phyloP scores from a whole-genome alignment of 2,797 vertebrate genomes.

The Myotis findleyi region DNA sequence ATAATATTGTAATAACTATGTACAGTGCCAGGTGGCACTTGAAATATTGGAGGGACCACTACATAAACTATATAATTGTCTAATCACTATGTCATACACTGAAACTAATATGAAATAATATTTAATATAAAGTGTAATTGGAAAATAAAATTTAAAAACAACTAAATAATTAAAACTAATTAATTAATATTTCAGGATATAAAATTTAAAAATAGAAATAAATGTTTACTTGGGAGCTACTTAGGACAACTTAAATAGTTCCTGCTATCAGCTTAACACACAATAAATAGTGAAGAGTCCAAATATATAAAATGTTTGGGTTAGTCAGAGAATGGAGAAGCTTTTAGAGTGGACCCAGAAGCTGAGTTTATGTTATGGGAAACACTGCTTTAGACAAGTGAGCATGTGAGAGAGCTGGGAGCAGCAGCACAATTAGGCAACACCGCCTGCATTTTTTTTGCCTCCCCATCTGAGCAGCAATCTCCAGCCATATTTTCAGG shows the following conservation, averaged over 20 bases:
- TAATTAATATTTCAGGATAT: neutral
- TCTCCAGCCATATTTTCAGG: neutral
- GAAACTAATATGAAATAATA: neutral
- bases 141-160: neutral
- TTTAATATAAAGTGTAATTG: neutral
- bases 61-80: neutral
- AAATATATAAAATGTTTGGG: neutral
- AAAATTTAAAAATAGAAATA: neutral
- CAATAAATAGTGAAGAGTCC: neutral
- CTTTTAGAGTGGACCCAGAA: neutral
- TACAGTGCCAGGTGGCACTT: neutral
- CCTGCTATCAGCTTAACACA: neutral
- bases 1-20: neutral
- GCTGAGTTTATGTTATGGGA: neutral
- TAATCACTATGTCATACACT: too few species aligned
- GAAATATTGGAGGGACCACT: neutral
- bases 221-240: neutral
- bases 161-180: neutral
- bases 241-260: neutral
- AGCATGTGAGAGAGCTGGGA: neutral
- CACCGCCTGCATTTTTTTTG: neutral
- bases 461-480: neutral
- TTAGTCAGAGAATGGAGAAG: neutral
- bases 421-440: neutral
- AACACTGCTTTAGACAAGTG: accelerated